Evolutionary conservation across 2,888 invertebrate genomes (phyloP), one percentile per base, ranked within the genome.

Genomic region (Plebejus anna): DNA sequence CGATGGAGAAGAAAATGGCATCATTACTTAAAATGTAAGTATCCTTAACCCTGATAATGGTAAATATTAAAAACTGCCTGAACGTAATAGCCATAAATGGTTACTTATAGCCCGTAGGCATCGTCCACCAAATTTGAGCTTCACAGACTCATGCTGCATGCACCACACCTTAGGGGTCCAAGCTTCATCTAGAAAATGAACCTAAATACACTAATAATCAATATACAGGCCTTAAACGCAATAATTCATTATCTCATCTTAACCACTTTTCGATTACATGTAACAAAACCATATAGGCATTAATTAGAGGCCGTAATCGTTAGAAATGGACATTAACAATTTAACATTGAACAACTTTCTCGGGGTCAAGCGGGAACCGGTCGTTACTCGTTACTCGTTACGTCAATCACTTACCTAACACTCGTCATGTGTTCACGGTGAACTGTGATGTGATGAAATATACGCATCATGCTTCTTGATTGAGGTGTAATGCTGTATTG

Each of bases 1-100:
- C 96, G 70, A 97, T 97, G 97, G 97, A 97, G 90, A 97, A 97
- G 91, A 96, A 96, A 87, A 97, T 97, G 96, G 95, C 96, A 83
- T 95, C 95, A 75, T 93, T 97, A 83, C 89, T 97, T 76, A 94
- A 95, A 86, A 94, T 96, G 97, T 97, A 91, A 97, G 96, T 61
- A 61, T 3, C 0, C 0, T 59, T 7, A n/a, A 22, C 22, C n/a
- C 59, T 38, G 6, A 38, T 38, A 38, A 38, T 38, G 38, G 6
- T 38, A 38, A 38, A 38, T 38, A 7, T 38, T 42, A 0, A 42
- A 42, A 42, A 42, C 7, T 9, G 42, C 7, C 42, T 9, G 9
- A 42, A 42, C 42, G 7, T 7, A 5, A 42, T 7, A 47, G 0
- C 9, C 2, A 47, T 47, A 47, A 47, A 47, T 47, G 9, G 9